These are phyloP conservation scores for Cephalopholis sonnerati DNA, from an alignment of 2,113 vertebrate species.

Conservation along the genomic window DNA sequence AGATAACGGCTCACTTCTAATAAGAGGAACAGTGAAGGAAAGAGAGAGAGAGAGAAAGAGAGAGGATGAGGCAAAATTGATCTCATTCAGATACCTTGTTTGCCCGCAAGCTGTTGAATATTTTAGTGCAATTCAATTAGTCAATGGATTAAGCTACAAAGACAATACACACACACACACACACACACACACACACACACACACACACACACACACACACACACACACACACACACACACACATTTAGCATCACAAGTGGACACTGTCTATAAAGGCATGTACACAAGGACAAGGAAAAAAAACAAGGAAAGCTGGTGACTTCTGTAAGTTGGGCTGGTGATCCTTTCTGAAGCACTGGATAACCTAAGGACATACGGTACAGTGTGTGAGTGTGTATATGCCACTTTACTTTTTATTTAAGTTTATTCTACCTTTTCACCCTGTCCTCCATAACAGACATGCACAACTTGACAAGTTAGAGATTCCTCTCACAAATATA, in stretches of 20 bases:
- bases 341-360: neutral
- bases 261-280: neutral
- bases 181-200: too few relatives aligned
- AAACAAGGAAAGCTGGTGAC: neutral
- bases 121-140: slow-evolving; percentile 68
- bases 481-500: neutral
- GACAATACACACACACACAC: neutral
- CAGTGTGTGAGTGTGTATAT: neutral
- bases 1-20: neutral
- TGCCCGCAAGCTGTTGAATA: slow-evolving; percentile 57
- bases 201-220: slow-evolving; percentile 10
- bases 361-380: neutral
- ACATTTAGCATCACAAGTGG: neutral
- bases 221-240: neutral
- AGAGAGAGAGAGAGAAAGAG: too few relatives aligned
- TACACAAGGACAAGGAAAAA: neutral
- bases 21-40: too few relatives aligned
- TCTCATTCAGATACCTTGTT: slow-evolving; percentile 42
- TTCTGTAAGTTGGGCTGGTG: neutral
- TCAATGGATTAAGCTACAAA: slow-evolving; percentile 33
- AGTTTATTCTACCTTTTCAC: neutral
- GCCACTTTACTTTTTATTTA: neutral
- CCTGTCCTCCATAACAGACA: neutral
- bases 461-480: neutral
- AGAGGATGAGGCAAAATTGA: slow-evolving; percentile 14